These are phyloP conservation scores for Craniophora ligustri DNA, from an alignment of 2,888 invertebrate genomes.

Conservation along the genomic window DNA sequence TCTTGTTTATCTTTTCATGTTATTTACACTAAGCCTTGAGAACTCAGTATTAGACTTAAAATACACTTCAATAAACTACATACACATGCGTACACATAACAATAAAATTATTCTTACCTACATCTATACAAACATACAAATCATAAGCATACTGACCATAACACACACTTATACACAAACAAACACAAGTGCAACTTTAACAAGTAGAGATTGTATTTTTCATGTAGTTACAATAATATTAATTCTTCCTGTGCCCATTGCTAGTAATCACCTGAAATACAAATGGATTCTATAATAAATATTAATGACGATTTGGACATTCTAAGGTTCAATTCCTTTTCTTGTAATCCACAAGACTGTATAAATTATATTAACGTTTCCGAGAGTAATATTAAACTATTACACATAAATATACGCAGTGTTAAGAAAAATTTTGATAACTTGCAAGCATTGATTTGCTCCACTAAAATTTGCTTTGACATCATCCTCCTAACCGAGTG, in stretches of 20 bases:
- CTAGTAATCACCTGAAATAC: conserved; percentile 1
- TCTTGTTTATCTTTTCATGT: not conserved
- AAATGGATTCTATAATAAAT: conserved; percentile 6
- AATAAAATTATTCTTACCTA: no score
- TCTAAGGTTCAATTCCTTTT: not conserved
- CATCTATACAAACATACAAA: not conserved
- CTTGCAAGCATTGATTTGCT: not conserved
- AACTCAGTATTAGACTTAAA: no score
- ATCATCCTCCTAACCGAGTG: conserved; percentile 1
- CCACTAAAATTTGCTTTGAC: not conserved
- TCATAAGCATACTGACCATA: not conserved
- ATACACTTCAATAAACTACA: no score
- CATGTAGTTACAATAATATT: not conserved
- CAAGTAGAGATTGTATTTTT: conserved; percentile 1
- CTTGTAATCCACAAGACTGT: conserved; percentile 5
- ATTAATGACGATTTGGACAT: conserved; percentile 6
- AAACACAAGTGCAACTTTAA: not conserved
- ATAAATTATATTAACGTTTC: conserved; percentile 1
- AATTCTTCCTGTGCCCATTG: not conserved
- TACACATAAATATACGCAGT: conserved; percentile 2
- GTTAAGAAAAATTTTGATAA: conserved; percentile 4
- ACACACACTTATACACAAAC: conserved; percentile 1
- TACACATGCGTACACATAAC: no score
- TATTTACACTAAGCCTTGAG: not conserved
- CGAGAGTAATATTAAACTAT: not conserved